Percentiles rank a stretch among this genome's conserved stretches.
Evolutionary conservation across 1,140 invertebrate species (phyloP).

Genomic region (Drosophila paulistorum): DNA sequence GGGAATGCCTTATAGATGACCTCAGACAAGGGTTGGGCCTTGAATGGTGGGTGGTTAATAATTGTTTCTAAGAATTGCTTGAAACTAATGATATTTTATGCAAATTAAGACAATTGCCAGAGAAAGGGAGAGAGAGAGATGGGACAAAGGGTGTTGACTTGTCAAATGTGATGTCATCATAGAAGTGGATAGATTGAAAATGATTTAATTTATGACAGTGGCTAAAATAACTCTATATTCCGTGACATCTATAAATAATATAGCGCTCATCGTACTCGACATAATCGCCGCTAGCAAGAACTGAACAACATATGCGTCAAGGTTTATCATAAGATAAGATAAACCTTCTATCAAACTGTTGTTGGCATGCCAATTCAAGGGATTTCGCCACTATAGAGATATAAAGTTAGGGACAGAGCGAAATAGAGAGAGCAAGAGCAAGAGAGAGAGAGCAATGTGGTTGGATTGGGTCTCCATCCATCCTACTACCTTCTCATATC

Average conservation of each 20-base stretch:
- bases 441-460: neutral
- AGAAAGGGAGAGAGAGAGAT: conserved; percentile 16
- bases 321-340: conserved; percentile 46
- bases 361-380: conserved; percentile 26
- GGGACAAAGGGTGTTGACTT: neutral
- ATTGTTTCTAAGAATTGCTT: neutral
- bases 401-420: neutral
- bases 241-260: conserved; percentile 10
- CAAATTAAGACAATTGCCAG: conserved; percentile 23
- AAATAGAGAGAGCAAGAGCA: neutral
- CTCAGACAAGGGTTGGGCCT: conserved; percentile 43
- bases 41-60: neutral
- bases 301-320: conserved; percentile 36
- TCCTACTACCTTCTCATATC: conserved; percentile 30
- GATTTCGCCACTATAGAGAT: conserved; percentile 2
- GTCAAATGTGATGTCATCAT: conserved; percentile 42
- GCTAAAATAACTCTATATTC: neutral
- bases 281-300: neutral
- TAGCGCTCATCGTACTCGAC: neutral
- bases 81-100: conserved; percentile 33
- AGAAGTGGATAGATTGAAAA: conserved; percentile 10
- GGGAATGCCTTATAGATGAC: conserved; percentile 67
- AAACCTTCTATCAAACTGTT: conserved; percentile 17
- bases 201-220: conserved; percentile 14
- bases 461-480: neutral